phyloP scores from a whole-genome alignment of 2,113 vertebrate genomes.

The Nesospiza acunhae region DNA sequence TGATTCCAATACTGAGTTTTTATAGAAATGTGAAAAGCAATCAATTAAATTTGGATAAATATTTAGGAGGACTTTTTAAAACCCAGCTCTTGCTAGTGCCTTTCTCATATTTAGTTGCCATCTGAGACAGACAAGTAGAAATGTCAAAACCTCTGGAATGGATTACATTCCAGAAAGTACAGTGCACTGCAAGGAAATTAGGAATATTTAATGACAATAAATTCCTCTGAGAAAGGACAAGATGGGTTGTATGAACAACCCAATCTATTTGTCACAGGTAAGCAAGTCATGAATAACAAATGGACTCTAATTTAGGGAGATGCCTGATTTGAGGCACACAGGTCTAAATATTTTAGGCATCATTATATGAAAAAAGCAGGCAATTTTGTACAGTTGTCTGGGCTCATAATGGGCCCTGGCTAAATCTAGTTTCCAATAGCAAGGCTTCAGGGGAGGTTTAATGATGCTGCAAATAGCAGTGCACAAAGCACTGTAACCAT shows the following conservation, averaged over 20 bases:
- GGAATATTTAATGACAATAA: neutral
- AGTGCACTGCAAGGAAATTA: neutral
- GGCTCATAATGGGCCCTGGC: neutral
- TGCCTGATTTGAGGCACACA: neutral
- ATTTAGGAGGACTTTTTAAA: neutral
- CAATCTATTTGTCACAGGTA: neutral
- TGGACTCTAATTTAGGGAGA: neutral
- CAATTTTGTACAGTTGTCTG: conserved; percentile 13
- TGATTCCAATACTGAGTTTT: neutral
- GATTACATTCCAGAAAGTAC: neutral
- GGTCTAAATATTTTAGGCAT: neutral
- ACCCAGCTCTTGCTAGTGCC: neutral
- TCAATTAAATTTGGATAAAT: neutral
- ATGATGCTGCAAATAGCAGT: conserved; percentile 27
- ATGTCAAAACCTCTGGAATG: neutral
- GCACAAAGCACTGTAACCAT: neutral
- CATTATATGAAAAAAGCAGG: neutral
- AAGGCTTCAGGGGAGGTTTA: conserved; percentile 5
- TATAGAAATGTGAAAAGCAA: neutral
- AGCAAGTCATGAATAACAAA: neutral
- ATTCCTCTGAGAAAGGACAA: neutral
- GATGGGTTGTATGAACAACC: neutral
- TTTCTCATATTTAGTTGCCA: neutral
- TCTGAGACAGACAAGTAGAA: neutral
- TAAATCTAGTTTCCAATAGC: neutral